Evolutionary conservation across 2,113 vertebrate species (phyloP), one percentile per base, ranked within the genome.

Genomic region (Barnardius zonarius): DNA sequence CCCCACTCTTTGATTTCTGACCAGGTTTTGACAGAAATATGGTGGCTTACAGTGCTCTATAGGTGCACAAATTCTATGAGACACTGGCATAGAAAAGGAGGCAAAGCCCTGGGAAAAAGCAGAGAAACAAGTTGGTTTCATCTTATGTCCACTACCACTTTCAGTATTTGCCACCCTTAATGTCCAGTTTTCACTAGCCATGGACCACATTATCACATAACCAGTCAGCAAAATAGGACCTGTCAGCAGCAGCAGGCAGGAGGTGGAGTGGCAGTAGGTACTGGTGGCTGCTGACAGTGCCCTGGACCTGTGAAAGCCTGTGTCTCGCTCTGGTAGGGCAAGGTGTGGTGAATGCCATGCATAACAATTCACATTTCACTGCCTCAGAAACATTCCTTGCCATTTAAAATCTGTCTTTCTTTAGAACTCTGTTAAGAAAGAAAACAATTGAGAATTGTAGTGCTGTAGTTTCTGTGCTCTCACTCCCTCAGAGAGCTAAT

Each of bases 151-250:
- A 14, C 33, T 75, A n/a, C 22, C 15, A 48, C 13, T 54, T 81
- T n/a, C 31, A 39, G n/a, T 17, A 52, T 17, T 57, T 61, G 33
- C 6, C 20, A 33, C n/a, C 18, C 41, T 59, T 57, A 43, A 35
- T 43, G 17, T 52, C 43, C 33, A 51, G 24, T 59, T 73, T 66
- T 52, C n/a, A 18, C 19, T 61, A 39, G 33, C 30, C 35, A 35
- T 15, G 2, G 3, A 13, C n/a, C 35, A 57, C 1, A 0, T 82
- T 33, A 35, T 31, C 35, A 55, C 2, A 2, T 49, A 76, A 24
- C 48, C 13, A 17, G 22, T 27, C 35, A 54, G 19, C 37, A 66
- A 46, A 51, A n/a, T 1, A 46, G 37, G 41, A 30, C 17, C 49
- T 9, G 10, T 52, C 25, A 41, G 51, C 7, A 11, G 30, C 7